Conservation (phyloP, 2,797 vertebrate genomes). For the Pempheris klunzingeri region DNA sequence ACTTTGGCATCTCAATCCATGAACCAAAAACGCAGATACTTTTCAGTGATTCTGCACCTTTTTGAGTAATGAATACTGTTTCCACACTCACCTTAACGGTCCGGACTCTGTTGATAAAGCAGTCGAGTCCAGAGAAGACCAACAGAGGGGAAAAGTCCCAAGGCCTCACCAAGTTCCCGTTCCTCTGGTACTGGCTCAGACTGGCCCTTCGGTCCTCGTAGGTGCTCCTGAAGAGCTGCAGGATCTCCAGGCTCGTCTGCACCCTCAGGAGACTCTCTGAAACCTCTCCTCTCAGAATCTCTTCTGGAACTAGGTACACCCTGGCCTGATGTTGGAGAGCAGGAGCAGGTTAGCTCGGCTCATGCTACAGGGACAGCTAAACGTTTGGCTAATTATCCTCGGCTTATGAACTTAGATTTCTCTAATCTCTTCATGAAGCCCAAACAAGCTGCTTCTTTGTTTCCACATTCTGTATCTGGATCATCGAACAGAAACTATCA, state of each 20-base stretch:
- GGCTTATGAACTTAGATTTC: not conserved
- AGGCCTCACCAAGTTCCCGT: slow-evolving; percentile 77
- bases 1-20: not conserved
- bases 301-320: slow-evolving; percentile 88
- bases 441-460: not conserved
- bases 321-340: slow-evolving; percentile 82
- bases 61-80: not conserved
- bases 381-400: not conserved
- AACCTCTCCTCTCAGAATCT: slow-evolving; percentile 91
- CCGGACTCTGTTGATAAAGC: slow-evolving; percentile 86
- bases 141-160: slow-evolving; percentile 88
- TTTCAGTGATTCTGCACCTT: not conserved
- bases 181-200: slow-evolving; percentile 85
- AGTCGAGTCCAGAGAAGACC: slow-evolving; percentile 89
- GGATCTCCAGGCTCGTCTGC: slow-evolving; percentile 79
- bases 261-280: slow-evolving; percentile 89
- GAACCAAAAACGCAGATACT: not conserved
- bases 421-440: not conserved
- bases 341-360: not conserved
- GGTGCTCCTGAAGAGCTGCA: slow-evolving; percentile 84
- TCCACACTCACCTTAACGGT: slow-evolving; percentile 83
- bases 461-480: not conserved
- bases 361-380: not conserved
- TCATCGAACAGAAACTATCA: no score
- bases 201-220: slow-evolving; percentile 86